A percentile compares a stretch with the other conserved stretches of the same genome.
Conservation (phyloP, 2,797 vertebrate genomes). For the Kryptopterus vitreolus region DNA sequence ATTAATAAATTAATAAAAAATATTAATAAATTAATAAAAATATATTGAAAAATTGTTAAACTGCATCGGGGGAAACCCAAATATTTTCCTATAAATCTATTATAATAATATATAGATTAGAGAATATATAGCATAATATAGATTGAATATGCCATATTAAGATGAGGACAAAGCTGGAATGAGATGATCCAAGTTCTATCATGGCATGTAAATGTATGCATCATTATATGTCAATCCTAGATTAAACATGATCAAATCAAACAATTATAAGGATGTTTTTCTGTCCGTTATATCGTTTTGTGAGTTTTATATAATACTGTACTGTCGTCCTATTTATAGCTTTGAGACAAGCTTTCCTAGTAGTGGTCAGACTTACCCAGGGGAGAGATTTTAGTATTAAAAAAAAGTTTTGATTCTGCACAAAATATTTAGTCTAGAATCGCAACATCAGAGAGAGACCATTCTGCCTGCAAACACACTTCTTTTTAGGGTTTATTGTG, state of each 20-base stretch:
- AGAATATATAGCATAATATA: too few relatives aligned
- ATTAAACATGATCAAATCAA: background rate
- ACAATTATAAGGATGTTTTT: background rate
- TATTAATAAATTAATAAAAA: too few relatives aligned
- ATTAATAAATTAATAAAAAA: too few relatives aligned
- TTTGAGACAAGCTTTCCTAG: background rate
- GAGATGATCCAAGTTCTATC: background rate
- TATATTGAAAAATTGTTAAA: too few relatives aligned
- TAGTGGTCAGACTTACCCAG: background rate
- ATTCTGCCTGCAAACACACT: background rate
- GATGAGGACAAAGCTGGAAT: too few relatives aligned
- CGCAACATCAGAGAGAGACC: background rate
- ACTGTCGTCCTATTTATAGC: background rate
- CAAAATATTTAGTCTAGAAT: background rate
- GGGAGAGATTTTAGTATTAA: background rate
- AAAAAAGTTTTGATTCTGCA: background rate
- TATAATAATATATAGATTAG: too few relatives aligned
- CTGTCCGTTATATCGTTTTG: background rate
- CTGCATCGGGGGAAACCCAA: too few relatives aligned
- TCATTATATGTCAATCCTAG: background rate
- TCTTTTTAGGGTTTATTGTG: background rate
- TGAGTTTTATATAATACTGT: background rate
- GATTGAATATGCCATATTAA: too few relatives aligned
- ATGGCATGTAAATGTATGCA: background rate
- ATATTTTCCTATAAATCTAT: too few relatives aligned